phyloP scores from a whole-genome alignment of 1,140 invertebrate species.

The Limonius californicus region DNA sequence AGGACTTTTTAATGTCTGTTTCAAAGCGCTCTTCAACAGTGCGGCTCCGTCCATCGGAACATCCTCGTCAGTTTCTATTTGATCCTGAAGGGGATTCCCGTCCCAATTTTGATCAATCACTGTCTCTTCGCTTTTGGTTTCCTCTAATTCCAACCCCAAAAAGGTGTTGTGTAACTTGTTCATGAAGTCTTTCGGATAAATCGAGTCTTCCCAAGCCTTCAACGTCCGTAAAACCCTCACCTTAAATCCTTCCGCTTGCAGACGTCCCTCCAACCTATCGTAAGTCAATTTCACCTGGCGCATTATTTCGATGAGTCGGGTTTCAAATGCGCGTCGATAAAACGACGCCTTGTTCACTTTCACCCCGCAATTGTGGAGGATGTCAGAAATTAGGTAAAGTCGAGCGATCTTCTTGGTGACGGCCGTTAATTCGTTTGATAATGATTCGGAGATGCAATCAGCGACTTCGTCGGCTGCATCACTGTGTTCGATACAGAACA shows the following conservation, averaged over 20 bases:
- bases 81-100: slow-evolving; percentile 62
- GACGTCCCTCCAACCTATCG: slow-evolving; percentile 75
- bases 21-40: slow-evolving; percentile 66
- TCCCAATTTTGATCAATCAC: slow-evolving; percentile 52
- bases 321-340: slow-evolving; percentile 90
- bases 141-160: slow-evolving; percentile 39
- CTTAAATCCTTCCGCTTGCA: slow-evolving; percentile 96
- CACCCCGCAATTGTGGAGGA: slow-evolving; percentile 94
- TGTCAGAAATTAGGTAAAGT: slow-evolving; percentile 94
- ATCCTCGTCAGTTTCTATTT: slow-evolving; percentile 60
- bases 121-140: background rate
- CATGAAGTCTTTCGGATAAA: slow-evolving; percentile 94
- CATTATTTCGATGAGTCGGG: slow-evolving; percentile 83
- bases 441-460: slow-evolving; percentile 81
- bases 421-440: slow-evolving; percentile 75
- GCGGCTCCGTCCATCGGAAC: slow-evolving; percentile 79
- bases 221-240: slow-evolving; percentile 92
- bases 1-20: slow-evolving; percentile 44
- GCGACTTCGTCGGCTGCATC: slow-evolving; percentile 96
- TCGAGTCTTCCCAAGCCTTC: slow-evolving; percentile 97
- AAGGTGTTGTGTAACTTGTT: slow-evolving; percentile 90
- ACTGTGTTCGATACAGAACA: slow-evolving; percentile 98
- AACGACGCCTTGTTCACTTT: slow-evolving; percentile 97
- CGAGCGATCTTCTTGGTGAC: slow-evolving; percentile 90
- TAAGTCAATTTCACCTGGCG: slow-evolving; percentile 74